A percentile compares a stretch with the other conserved stretches of the same genome.
These are phyloP conservation scores for Aplysia californica DNA, from an alignment of 1,140 invertebrate species.

Conservation along the genomic window DNA sequence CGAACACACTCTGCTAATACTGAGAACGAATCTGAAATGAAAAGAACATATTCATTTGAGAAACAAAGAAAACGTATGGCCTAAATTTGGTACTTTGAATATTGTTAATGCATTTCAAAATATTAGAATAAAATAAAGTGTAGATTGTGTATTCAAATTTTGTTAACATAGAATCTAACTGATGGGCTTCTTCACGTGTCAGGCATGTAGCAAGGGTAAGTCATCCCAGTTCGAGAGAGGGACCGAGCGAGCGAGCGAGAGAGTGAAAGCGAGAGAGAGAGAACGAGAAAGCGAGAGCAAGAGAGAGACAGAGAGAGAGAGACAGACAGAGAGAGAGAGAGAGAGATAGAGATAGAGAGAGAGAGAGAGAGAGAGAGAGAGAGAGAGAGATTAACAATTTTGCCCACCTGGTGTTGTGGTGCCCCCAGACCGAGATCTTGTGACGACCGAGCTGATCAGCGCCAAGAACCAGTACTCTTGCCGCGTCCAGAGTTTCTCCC, in stretches of 20 bases:
- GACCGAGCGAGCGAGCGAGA: too few relatives aligned
- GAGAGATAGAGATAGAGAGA: too few relatives aligned
- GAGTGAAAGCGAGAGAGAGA: too few relatives aligned
- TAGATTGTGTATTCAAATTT: neutral
- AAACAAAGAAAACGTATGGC: neutral
- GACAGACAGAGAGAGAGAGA: too few relatives aligned
- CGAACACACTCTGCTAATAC: neutral
- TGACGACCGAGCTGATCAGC: neutral
- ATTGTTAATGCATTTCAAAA: too few relatives aligned
- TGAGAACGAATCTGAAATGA: neutral
- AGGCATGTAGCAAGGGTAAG: neutral
- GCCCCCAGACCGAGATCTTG: neutral
- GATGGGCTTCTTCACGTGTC: neutral
- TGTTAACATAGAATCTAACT: neutral
- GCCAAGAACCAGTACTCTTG: neutral
- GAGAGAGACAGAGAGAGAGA: too few relatives aligned
- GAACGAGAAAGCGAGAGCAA: too few relatives aligned
- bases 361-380: too few relatives aligned
- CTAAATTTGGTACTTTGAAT: too few relatives aligned
- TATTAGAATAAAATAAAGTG: too few relatives aligned
- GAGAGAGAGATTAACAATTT: too few relatives aligned
- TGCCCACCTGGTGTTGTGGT: constrained; percentile 4
- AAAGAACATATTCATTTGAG: neutral
- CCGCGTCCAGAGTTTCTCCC: neutral
- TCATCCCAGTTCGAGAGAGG: neutral